These are phyloP conservation scores for Drosophila rhopaloa DNA, from an alignment of 1,140 invertebrate species.

Conservation along the genomic window DNA sequence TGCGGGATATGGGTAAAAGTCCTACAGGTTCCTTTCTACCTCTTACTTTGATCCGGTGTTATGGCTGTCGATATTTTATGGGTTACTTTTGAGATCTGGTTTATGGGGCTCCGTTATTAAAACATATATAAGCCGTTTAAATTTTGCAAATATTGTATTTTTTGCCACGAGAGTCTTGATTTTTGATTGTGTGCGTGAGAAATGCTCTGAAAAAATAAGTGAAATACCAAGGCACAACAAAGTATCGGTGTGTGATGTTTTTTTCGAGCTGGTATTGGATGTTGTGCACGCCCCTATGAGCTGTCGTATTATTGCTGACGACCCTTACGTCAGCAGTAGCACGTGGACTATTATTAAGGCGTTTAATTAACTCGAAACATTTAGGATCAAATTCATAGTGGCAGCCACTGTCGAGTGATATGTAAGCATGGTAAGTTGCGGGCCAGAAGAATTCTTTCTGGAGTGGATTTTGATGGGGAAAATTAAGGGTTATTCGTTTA, in stretches of 20 bases:
- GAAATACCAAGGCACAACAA: slow-evolving; percentile 39
- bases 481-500: not conserved
- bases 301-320: slow-evolving; percentile 33
- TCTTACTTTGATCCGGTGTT: not conserved
- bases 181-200: slow-evolving; percentile 51
- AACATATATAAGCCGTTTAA: slow-evolving; percentile 5
- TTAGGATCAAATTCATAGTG: slow-evolving; percentile 73
- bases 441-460: not conserved
- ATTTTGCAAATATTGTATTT: slow-evolving; percentile 17
- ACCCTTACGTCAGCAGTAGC: slow-evolving; percentile 82
- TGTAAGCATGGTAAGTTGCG: not conserved
- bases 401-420: not conserved
- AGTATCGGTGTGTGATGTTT: slow-evolving; percentile 29
- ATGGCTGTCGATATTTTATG: not conserved
- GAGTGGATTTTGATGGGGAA: not conserved
- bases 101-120: not conserved
- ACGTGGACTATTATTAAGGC: slow-evolving; percentile 81
- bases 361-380: slow-evolving; percentile 73
- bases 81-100: not conserved
- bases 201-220: slow-evolving; percentile 65
- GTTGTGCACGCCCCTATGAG: slow-evolving; percentile 79
- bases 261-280: slow-evolving; percentile 48
- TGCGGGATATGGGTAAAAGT: not conserved
- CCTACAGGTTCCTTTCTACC: not conserved
- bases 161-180: slow-evolving; percentile 30